These are phyloP conservation scores for Cnemophilus loriae DNA, from an alignment of 2,113 vertebrate genomes.

Conservation along the genomic window DNA sequence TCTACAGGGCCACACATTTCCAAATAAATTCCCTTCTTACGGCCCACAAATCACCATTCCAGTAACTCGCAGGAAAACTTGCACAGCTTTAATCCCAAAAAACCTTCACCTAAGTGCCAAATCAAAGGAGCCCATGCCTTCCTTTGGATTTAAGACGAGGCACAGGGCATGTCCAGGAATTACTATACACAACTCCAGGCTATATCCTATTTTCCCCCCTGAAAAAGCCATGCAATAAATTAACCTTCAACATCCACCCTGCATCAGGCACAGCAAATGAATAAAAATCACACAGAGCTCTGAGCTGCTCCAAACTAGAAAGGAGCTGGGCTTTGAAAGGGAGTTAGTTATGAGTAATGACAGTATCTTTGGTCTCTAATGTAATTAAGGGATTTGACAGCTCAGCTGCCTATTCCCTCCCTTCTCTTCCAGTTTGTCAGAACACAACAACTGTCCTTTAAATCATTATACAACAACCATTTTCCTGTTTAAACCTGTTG, in stretches of 20 bases:
- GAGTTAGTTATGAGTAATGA: background rate
- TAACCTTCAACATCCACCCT: background rate
- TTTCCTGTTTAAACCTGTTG: background rate
- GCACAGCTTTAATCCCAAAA: background rate
- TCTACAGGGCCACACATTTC: background rate
- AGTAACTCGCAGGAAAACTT: background rate
- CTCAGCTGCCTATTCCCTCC: background rate
- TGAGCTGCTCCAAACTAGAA: background rate
- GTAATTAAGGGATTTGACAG: conserved; percentile 4
- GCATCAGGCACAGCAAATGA: background rate
- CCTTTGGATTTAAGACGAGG: background rate
- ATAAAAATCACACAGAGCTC: background rate
- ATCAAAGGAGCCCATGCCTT: background rate
- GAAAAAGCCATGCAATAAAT: background rate
- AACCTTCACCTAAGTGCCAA: background rate
- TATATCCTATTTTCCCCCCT: background rate
- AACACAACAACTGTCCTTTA: background rate
- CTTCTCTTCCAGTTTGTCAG: background rate
- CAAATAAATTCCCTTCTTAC: background rate
- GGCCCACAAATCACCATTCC: background rate
- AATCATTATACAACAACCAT: background rate
- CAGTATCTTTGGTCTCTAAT: background rate
- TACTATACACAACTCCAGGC: background rate
- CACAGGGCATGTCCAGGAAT: background rate
- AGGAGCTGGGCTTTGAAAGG: background rate